Evolutionary conservation across 1,140 invertebrate genomes (phyloP), one percentile per base, ranked within the genome.

Genomic region (Pseudomyrmex flavicornis): DNA sequence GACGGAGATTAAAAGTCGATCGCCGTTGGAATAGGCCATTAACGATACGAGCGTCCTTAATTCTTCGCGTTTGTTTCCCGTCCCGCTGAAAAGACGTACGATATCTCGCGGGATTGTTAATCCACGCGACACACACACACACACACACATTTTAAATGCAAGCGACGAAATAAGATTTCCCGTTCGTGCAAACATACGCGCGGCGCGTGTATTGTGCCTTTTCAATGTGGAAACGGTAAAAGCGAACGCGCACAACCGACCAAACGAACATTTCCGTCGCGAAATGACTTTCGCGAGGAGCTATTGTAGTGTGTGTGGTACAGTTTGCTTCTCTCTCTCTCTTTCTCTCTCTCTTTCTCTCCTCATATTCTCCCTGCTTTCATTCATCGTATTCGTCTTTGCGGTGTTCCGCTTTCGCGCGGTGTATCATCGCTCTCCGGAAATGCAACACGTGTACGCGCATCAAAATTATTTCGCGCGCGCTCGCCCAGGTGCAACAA

Each of bases 1-100:
- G 35, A 76, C 20, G 15, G 2, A 4, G 17, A 79, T 58, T 46
- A 79, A 69, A 68, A 44, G 44, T 74, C 72, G 48, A 76, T 44
- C 22, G 22, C 44, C 63, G 15, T 4, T 12, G 17, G 5, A 12
- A 22, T 12, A 2, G 13, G n/a, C 13, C 9, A 20, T 54, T 48
- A 46, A 20, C n/a, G 44, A 46, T 48, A 48, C 61, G 22, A 63
- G 9, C 35, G 15, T 12, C 5, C 8, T 46, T 7, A 12, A 8
- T 48, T 65, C 44, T 35, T 79, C 5, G 65, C 2, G 17, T 54
- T 68, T 20, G 35, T 56, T 63, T 35, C 35, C 35, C 35, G 35
- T 35, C 35, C 35, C 35, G 35, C 35, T 35, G 35, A 35, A 35
- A 35, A 35, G n/a, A 12, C 54, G 61, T 17, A 56, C 44, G 74